Conservation (phyloP, 2,888 invertebrate genomes). For the Druceiella hillmani region DNA sequence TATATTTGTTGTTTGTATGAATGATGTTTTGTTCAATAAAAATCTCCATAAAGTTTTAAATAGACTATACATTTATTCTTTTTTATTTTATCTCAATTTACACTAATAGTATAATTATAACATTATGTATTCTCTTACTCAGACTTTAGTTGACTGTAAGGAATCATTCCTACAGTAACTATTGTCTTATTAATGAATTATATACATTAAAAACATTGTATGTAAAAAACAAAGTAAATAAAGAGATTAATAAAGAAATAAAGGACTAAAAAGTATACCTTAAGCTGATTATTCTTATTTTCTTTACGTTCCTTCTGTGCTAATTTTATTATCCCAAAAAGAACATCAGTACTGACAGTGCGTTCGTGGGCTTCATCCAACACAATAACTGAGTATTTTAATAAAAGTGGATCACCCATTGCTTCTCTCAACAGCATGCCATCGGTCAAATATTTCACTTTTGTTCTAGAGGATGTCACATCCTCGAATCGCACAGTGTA, state of each 20-base stretch:
- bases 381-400: slow-evolving; percentile 76
- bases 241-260: slow-evolving; percentile 7
- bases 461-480: slow-evolving; percentile 70
- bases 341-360: slow-evolving; percentile 88
- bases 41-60: no score
- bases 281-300: slow-evolving; percentile 56
- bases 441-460: slow-evolving; percentile 89
- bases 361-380: slow-evolving; percentile 96
- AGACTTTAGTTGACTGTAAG: no score
- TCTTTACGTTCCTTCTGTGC: slow-evolving; percentile 71
- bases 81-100: no score
- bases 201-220: no score
- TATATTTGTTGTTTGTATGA: no score
- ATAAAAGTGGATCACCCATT: slow-evolving; percentile 67
- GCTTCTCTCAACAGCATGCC: slow-evolving; percentile 92
- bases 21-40: no score
- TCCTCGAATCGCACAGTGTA: slow-evolving; percentile 91
- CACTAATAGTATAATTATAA: no score
- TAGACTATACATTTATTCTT: no score
- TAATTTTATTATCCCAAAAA: slow-evolving; percentile 87
- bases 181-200: no score
- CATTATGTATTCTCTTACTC: no score
- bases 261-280: slow-evolving; percentile 48
- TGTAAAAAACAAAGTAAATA: no score
- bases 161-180: no score